phyloP scores from a whole-genome alignment of 2,888 invertebrate species.

The Philaethria dido region DNA sequence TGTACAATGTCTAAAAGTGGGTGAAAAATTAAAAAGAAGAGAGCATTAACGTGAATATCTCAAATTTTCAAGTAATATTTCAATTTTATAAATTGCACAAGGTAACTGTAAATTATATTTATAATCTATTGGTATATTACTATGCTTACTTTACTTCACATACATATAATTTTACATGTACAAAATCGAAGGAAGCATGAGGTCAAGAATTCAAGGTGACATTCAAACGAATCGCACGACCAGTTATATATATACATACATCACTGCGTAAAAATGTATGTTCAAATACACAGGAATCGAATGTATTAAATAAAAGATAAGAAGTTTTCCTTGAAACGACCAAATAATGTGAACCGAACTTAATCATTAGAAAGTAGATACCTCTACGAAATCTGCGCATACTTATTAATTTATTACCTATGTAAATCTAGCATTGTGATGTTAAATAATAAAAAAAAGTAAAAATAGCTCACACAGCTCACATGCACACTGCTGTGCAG shows the following conservation, averaged over 20 bases:
- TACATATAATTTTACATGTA: constrained; percentile 24
- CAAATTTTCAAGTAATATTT: background rate
- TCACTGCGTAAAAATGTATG: constrained; percentile 9
- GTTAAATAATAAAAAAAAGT: constrained; percentile 29
- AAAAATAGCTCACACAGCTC: constrained; percentile 57
- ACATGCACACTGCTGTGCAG: constrained; percentile 90
- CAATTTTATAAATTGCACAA: too few relatives aligned
- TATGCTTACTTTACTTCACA: constrained; percentile 3
- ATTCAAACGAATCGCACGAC: constrained; percentile 40
- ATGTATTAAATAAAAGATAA: constrained; percentile 19
- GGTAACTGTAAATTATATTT: background rate
- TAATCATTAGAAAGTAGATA: background rate
- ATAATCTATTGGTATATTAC: constrained; percentile 16
- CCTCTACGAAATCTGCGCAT: background rate
- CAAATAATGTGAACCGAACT: background rate
- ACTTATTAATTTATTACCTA: background rate
- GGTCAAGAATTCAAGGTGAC: constrained; percentile 42
- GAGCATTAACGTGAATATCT: too few relatives aligned
- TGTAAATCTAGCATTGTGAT: background rate
- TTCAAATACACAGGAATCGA: constrained; percentile 24
- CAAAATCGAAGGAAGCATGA: constrained; percentile 39
- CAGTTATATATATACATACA: constrained; percentile 32
- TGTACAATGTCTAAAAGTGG: background rate
- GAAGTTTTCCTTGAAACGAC: constrained; percentile 23
- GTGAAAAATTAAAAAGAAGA: background rate